These are phyloP conservation scores for Marmota flaviventris DNA, from an alignment of 2,113 vertebrate species.

Conservation along the genomic window DNA sequence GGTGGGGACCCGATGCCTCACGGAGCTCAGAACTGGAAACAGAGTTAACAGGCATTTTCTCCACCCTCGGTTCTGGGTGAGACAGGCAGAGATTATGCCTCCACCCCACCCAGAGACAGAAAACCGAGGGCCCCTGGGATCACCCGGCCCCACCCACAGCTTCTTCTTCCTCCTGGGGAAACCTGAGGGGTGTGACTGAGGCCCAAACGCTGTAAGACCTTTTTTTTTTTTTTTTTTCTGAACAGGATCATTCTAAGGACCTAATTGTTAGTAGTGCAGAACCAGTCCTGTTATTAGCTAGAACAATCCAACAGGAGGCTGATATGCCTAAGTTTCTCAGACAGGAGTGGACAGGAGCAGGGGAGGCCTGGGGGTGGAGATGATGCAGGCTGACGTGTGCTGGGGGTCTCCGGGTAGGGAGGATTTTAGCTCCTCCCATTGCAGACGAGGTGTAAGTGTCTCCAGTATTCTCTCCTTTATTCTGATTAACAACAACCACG, in stretches of 20 bases:
- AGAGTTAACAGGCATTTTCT: rapidly evolving
- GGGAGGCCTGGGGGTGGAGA: neutral
- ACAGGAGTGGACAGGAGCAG: no score
- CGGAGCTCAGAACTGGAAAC: neutral
- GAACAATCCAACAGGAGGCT: neutral
- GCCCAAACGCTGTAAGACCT: neutral
- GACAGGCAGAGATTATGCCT: neutral
- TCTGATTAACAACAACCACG: no score
- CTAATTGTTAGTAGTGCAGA: neutral
- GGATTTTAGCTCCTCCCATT: rapidly evolving
- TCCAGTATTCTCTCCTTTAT: neutral
- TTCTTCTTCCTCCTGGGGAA: neutral
- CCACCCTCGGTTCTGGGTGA: neutral
- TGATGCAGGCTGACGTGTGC: rapidly evolving
- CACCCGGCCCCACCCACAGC: rapidly evolving
- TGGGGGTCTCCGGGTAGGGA: rapidly evolving
- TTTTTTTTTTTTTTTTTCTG: neutral
- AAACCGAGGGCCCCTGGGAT: rapidly evolving
- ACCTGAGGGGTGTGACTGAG: neutral
- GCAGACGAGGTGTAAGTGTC: neutral
- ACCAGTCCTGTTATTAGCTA: neutral
- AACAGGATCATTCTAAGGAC: neutral
- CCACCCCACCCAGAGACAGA: neutral
- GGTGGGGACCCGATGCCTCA: rapidly evolving
- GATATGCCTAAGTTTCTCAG: neutral